phyloP scores from a whole-genome alignment of 2,797 vertebrate genomes.

The Carapus acus region DNA sequence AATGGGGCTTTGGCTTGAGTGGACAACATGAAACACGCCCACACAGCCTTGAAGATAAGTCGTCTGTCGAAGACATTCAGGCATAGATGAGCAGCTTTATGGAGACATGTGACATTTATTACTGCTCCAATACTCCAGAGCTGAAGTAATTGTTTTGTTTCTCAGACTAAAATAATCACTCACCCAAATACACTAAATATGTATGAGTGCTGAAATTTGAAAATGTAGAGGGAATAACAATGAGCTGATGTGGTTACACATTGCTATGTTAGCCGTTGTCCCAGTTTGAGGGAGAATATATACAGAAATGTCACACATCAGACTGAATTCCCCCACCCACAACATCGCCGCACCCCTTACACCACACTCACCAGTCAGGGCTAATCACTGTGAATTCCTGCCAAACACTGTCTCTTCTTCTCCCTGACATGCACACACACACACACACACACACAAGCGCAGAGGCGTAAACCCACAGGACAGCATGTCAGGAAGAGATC shows the following conservation, averaged over 20 bases:
- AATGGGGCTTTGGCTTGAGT: conserved; percentile 54
- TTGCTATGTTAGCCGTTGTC: conserved; percentile 17
- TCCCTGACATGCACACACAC: conserved; percentile 32
- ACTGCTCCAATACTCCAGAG: neutral
- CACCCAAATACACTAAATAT: conserved; percentile 1
- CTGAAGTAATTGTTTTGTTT: neutral
- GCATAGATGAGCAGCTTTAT: neutral
- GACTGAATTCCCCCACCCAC: conserved; percentile 14
- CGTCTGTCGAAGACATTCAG: neutral
- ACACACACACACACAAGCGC: conserved; percentile 23
- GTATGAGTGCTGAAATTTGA: neutral
- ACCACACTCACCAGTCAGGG: conserved; percentile 44
- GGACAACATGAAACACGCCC: conserved; percentile 35
- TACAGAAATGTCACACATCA: conserved; percentile 17
- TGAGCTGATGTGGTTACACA: conserved; percentile 7
- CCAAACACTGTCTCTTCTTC: conserved; percentile 44
- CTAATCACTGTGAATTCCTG: conserved; percentile 59
- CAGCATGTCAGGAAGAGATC: conserved; percentile 72
- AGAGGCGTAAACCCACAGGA: conserved; percentile 56
- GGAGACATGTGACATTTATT: neutral
- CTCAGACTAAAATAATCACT: neutral
- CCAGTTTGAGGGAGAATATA: conserved; percentile 9
- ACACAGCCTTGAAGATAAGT: conserved; percentile 1
- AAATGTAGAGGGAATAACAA: neutral
- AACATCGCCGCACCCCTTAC: conserved; percentile 35